Conservation (phyloP, 1,140 invertebrate genomes). For the Orius laevigatus region DNA sequence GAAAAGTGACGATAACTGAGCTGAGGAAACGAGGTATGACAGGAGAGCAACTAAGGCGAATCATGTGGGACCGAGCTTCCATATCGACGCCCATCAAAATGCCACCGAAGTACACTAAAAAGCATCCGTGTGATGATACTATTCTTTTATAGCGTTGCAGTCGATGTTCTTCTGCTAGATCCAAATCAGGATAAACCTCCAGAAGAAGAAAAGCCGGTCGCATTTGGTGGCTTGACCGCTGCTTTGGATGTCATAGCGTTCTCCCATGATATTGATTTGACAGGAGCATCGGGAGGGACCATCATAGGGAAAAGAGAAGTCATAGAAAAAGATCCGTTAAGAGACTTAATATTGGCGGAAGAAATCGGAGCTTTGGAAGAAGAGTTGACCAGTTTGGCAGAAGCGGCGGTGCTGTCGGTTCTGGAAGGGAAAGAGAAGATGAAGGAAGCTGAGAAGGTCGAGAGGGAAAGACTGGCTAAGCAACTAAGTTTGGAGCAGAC, state of each 20-base stretch:
- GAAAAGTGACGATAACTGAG: constrained; percentile 71
- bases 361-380: constrained; percentile 27
- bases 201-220: background rate
- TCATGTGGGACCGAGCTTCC: constrained; percentile 78
- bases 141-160: constrained; percentile 2
- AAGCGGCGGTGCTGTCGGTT: constrained; percentile 18
- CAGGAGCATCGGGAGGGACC: constrained; percentile 24
- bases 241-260: constrained; percentile 71
- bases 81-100: constrained; percentile 68
- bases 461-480: constrained; percentile 1
- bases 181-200: constrained; percentile 1
- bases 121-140: background rate
- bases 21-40: constrained; percentile 66
- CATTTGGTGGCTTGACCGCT: constrained; percentile 35
- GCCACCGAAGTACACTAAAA: constrained; percentile 18
- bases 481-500: constrained; percentile 15
- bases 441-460: background rate
- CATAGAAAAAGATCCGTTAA: constrained; percentile 30
- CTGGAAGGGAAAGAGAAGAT: background rate
- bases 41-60: constrained; percentile 62
- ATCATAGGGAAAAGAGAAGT: constrained; percentile 19
- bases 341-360: constrained; percentile 34
- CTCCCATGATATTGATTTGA: constrained; percentile 46
- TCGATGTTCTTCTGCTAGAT: constrained; percentile 7
- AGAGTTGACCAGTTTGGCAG: constrained; percentile 21